These are phyloP conservation scores for Peromyscus leucopus DNA, from an alignment of 2,113 vertebrate genomes.

Conservation along the genomic window DNA sequence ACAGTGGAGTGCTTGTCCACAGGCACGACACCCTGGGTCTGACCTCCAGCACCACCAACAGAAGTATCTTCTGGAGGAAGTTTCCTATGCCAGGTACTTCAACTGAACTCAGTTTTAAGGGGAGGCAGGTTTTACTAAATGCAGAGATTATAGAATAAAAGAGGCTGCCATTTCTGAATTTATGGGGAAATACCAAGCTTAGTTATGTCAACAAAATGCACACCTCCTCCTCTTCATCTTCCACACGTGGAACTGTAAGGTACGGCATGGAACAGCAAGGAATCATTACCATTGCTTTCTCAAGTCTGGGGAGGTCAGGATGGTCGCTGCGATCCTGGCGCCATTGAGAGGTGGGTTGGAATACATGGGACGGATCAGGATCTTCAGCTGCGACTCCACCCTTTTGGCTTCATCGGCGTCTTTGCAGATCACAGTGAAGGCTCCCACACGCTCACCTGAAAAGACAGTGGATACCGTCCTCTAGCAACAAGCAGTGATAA, in stretches of 20 bases:
- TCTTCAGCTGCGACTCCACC: conserved; percentile 98
- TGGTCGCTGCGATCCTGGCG: conserved; percentile 94
- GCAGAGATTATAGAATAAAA: not conserved
- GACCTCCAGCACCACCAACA: not conserved
- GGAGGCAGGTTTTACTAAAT: conserved; percentile 3
- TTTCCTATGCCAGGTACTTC: conserved; percentile 12
- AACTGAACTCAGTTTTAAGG: not conserved
- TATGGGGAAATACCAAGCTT: not conserved
- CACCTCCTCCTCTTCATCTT: not conserved
- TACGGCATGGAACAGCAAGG: no score
- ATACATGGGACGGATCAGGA: conserved; percentile 98
- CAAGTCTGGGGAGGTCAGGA: conserved; percentile 95
- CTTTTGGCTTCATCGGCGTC: conserved; percentile 95
- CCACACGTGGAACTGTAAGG: not conserved
- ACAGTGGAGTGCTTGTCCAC: not conserved
- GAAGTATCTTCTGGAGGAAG: conserved; percentile 13
- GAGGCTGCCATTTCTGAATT: not conserved
- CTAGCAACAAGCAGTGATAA: not conserved
- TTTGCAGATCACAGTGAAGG: conserved; percentile 95
- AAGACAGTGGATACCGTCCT: not conserved
- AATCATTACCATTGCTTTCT: conserved; percentile 92
- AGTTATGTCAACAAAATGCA: not conserved
- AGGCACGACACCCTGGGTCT: not conserved
- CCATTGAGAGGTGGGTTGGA: conserved; percentile 98
- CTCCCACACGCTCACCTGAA: conserved; percentile 96